A percentile compares a stretch with the other conserved stretches of the same genome.
These are phyloP conservation scores for Drosophila picticornis DNA, from an alignment of 2,888 invertebrate species.

Conservation along the genomic window DNA sequence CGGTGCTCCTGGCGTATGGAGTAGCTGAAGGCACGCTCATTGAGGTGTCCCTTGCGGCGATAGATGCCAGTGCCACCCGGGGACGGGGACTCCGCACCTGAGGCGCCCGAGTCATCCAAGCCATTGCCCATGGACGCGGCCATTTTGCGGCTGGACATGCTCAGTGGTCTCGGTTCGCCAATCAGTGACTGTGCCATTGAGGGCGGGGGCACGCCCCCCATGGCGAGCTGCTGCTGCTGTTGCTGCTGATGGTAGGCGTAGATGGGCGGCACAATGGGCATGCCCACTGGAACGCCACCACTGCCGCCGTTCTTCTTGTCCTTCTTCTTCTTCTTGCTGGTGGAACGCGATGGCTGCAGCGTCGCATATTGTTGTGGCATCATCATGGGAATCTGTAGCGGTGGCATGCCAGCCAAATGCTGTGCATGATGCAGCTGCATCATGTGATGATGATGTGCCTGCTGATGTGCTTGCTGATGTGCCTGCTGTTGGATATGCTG, in stretches of 20 bases:
- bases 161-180: conserved; percentile 87
- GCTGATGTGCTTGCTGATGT: conserved; percentile 52
- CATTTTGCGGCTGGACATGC: conserved; percentile 87
- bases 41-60: conserved; percentile 95
- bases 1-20: conserved; percentile 97
- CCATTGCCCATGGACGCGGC: conserved; percentile 90
- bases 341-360: conserved; percentile 88
- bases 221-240: conserved; percentile 49
- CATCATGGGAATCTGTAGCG: conserved; percentile 85
- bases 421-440: conserved; percentile 59
- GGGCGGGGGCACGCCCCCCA: conserved; percentile 72
- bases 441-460: conserved; percentile 70
- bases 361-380: conserved; percentile 88
- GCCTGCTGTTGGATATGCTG: conserved; percentile 44
- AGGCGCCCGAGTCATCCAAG: conserved; percentile 85
- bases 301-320: conserved; percentile 82
- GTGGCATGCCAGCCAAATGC: conserved; percentile 82
- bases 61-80: conserved; percentile 93
- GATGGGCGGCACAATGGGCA: conserved; percentile 86
- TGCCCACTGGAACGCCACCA: conserved; percentile 84
- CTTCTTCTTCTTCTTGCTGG: conserved; percentile 86
- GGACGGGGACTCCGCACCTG: conserved; percentile 87
- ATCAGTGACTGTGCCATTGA: conserved; percentile 87
- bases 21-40: conserved; percentile 96
- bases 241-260: conserved; percentile 85